Base-by-base conservation (phyloP, 2,797 vertebrate species). In the Numenius phaeopus region DNA sequence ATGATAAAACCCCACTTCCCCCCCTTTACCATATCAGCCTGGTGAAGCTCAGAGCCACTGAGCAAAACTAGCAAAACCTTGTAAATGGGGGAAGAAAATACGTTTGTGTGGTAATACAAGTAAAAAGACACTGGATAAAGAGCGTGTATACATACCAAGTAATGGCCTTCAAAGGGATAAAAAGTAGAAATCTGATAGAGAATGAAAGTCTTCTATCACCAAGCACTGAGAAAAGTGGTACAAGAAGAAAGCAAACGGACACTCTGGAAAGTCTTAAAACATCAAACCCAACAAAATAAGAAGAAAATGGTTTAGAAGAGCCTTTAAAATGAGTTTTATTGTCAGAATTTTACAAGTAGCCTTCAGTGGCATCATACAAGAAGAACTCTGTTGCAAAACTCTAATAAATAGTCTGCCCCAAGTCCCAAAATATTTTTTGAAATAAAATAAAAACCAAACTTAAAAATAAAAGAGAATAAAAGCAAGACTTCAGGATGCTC, bases 291-390 rank as follows among this genome's bases (percentile, higher is more conserved):
- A 97, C 76, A 96, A 97, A 98, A 95, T 86, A 84, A 94, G 55
- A 61, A 95, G 80, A 90, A 97, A 97, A 92, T 90, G 46, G 5
- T 98, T 98, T 98, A 98, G 97, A 98, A 98, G 97, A 98, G 97
- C 83, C 86, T 98, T 99, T 98, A 98, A 98, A 98, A 98, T 98
- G 97, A 98, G 96, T 98, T 98, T 99, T 99, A 99, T 99, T 99
- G 98, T 98, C 97, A 97, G 97, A 97, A 98, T 97, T 98, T 98
- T 98, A 99, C 98, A 98, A 98, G 98, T 98, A 98, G 98, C 98
- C 98, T 98, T 98, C 97, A 98, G 97, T 91, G 98, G 97, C 98
- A 98, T 98, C 98, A 98, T 98, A 98, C 98, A 98, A 98, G 98
- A 98, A 98, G 98, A 98, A 98, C 98, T 98, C 98, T 98, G 98